Evolutionary conservation across 2,113 vertebrate genomes (phyloP).

Genomic region (Spheniscus mendiculus): DNA sequence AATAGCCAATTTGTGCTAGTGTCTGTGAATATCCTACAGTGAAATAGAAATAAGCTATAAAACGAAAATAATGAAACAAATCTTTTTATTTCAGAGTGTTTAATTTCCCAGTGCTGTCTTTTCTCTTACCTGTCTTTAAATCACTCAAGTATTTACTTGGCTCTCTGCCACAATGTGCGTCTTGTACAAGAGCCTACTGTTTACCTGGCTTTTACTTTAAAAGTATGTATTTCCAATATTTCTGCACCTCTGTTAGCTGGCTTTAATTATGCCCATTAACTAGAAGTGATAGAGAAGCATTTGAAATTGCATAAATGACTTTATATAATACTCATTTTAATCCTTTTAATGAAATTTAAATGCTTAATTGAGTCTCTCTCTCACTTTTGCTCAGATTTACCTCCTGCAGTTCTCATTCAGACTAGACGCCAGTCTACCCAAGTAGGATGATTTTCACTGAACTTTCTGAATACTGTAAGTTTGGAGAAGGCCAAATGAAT

Average conservation of each 20-base stretch:
- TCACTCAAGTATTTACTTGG: not conserved
- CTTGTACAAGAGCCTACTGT: not conserved
- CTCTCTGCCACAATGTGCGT: not conserved
- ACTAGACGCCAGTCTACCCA: not conserved
- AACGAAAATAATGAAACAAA: not conserved
- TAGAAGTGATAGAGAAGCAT: not conserved
- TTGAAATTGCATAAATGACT: not conserved
- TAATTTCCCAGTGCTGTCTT: slow-evolving; percentile 24
- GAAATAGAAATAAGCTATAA: slow-evolving; percentile 25
- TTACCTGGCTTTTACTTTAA: not conserved
- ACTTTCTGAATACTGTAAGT: not conserved
- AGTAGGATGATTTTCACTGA: not conserved
- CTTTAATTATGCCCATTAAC: not conserved
- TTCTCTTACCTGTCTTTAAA: not conserved
- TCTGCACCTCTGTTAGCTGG: not conserved
- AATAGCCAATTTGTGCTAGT: not conserved
- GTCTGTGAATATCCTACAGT: not conserved
- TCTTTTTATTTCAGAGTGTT: not conserved
- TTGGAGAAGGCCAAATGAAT: not conserved
- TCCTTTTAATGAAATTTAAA: not conserved
- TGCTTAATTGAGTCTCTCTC: not conserved
- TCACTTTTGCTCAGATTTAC: not conserved
- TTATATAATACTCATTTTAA: not conserved
- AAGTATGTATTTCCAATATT: not conserved
- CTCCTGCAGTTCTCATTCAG: not conserved